A percentile compares a stretch with the other conserved stretches of the same genome.
These are phyloP conservation scores for Plebejus anna DNA, from an alignment of 2,888 invertebrate species.

Conservation along the genomic window DNA sequence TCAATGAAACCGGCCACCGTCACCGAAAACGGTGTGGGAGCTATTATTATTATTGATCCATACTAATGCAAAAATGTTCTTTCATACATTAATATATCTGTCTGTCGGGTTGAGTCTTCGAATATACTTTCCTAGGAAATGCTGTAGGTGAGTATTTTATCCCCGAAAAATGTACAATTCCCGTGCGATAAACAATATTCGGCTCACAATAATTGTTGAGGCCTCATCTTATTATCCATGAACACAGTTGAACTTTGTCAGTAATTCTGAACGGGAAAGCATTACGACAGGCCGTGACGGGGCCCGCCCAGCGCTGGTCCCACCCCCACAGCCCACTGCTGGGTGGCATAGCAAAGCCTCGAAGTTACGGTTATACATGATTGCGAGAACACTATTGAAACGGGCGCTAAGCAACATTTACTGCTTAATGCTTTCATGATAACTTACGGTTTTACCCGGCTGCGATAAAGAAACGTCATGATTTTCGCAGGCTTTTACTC, in stretches of 20 bases:
- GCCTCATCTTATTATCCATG: too few species aligned
- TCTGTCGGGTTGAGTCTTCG: too few species aligned
- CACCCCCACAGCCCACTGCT: not conserved
- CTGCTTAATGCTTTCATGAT: slow-evolving; percentile 1
- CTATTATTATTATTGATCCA: too few species aligned
- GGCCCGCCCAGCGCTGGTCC: slow-evolving; percentile 13
- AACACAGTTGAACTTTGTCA: not conserved
- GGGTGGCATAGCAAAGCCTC: not conserved
- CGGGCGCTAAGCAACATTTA: slow-evolving; percentile 10
- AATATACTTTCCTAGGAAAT: too few species aligned
- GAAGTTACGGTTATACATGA: slow-evolving; percentile 12
- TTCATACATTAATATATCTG: too few species aligned
- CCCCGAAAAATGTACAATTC: too few species aligned
- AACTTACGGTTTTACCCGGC: not conserved
- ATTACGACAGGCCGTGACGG: slow-evolving; percentile 10
- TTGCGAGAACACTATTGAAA: slow-evolving; percentile 5
- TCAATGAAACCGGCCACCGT: too few species aligned
- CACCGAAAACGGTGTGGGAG: too few species aligned
- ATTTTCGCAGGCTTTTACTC: not conserved
- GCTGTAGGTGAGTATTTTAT: too few species aligned
- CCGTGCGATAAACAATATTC: too few species aligned
- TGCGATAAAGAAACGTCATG: not conserved
- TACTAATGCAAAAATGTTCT: too few species aligned
- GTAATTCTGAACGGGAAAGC: not conserved
- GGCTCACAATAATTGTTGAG: too few species aligned